Conservation (phyloP, 1,140 invertebrate species). For the Penaeus chinensis region DNA sequence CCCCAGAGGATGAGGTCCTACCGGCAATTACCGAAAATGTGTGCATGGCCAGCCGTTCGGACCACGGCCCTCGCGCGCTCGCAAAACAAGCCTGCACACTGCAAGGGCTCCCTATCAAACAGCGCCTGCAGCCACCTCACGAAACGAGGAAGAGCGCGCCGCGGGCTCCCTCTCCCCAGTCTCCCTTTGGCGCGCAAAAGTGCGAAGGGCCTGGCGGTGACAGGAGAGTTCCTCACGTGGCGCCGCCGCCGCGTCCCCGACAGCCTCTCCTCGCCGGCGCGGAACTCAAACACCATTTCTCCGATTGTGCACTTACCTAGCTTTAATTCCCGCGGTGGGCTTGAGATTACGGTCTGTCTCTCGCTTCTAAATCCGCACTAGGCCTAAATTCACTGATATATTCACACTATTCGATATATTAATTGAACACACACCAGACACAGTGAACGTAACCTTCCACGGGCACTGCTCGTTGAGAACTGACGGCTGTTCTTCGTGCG, state of each 20-base stretch:
- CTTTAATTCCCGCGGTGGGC: conserved; percentile 10
- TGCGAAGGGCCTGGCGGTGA: too few relatives aligned
- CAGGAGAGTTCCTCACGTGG: not conserved
- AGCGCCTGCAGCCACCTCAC: too few relatives aligned
- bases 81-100: too few relatives aligned
- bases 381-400: conserved; percentile 18
- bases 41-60: too few relatives aligned
- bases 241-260: not conserved
- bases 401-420: conserved; percentile 15
- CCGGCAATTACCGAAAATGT: too few relatives aligned
- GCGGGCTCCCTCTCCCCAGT: too few relatives aligned
- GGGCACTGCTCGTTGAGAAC: conserved; percentile 45
- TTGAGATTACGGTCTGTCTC: not conserved
- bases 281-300: not conserved
- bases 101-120: too few relatives aligned
- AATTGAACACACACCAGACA: conserved; percentile 43
- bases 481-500: conserved; percentile 26
- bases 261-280: not conserved
- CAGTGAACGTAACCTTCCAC: conserved; percentile 29
- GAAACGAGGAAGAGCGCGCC: too few relatives aligned
- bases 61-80: too few relatives aligned
- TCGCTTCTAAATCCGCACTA: conserved; percentile 3
- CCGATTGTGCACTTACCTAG: not conserved
- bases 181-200: too few relatives aligned
- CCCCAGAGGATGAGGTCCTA: too few relatives aligned